Evolutionary conservation across 2,797 vertebrate genomes (phyloP).

Genomic region (Amblyraja radiata): DNA sequence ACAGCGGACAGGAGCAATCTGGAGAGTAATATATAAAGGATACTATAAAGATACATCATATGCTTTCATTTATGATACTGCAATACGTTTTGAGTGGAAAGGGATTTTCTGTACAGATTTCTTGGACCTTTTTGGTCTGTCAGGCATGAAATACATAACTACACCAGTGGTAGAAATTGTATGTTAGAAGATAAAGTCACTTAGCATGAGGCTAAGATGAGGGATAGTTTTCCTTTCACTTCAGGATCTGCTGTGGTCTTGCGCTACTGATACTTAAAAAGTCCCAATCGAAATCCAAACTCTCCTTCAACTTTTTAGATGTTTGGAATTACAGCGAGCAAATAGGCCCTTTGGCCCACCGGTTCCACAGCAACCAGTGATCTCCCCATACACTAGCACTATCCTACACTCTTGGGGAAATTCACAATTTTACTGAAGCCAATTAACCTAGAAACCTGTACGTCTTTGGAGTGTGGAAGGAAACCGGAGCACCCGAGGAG

Average conservation of each 20-base stretch:
- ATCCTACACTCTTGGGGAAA: too few species aligned
- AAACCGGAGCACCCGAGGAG: too few species aligned
- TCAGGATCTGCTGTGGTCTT: background rate
- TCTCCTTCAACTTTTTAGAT: background rate
- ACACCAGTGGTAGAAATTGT: background rate
- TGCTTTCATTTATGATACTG: background rate
- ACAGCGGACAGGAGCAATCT: slow-evolving; percentile 33
- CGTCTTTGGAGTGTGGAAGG: too few species aligned
- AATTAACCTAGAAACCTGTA: too few species aligned
- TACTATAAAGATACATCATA: background rate
- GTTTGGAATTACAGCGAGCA: too few species aligned
- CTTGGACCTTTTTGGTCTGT: background rate
- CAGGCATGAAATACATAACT: background rate
- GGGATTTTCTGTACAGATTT: background rate
- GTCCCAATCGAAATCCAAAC: background rate
- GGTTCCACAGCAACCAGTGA: too few species aligned
- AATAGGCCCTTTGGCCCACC: too few species aligned
- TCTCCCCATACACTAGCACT: too few species aligned
- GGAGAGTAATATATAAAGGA: background rate
- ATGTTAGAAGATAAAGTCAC: background rate
- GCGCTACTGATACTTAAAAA: background rate
- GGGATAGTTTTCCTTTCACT: background rate
- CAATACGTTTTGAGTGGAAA: background rate
- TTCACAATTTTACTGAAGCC: too few species aligned
- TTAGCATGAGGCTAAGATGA: background rate